Evolutionary conservation across 2,797 vertebrate species (phyloP).

Genomic region (Poeciliopsis presidionis): DNA sequence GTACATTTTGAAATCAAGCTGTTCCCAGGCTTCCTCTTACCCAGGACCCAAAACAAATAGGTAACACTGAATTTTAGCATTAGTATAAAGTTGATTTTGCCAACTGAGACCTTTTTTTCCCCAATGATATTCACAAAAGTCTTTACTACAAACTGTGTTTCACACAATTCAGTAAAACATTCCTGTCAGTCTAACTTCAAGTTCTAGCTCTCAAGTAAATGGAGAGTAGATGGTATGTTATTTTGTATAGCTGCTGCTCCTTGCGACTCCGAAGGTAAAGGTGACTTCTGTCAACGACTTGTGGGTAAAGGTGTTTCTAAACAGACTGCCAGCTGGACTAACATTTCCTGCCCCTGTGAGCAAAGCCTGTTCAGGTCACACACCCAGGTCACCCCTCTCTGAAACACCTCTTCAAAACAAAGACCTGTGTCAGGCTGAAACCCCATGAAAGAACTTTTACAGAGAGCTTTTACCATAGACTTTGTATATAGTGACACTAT

Average conservation of each 20-base stretch:
- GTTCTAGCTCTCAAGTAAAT: slow-evolving; percentile 8
- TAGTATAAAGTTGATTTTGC: neutral
- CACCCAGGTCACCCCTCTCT: slow-evolving; percentile 37
- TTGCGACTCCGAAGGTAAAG: slow-evolving; percentile 56
- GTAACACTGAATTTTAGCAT: neutral
- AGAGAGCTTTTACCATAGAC: slow-evolving; percentile 14
- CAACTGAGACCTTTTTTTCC: neutral
- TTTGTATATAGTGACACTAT: neutral
- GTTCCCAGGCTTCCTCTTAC: neutral
- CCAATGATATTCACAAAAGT: neutral
- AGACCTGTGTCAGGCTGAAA: slow-evolving; percentile 52
- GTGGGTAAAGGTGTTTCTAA: slow-evolving; percentile 63
- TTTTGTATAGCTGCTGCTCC: slow-evolving; percentile 24
- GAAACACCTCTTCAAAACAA: slow-evolving; percentile 42
- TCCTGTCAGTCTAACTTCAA: neutral
- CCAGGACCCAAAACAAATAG: neutral
- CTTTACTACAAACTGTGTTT: neutral
- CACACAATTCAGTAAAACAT: slow-evolving; percentile 4
- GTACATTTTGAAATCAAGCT: neutral
- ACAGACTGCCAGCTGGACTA: slow-evolving; percentile 64
- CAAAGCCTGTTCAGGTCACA: slow-evolving; percentile 67
- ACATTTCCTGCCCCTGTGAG: slow-evolving; percentile 65
- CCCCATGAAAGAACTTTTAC: slow-evolving; percentile 27
- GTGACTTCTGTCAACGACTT: slow-evolving; percentile 64
- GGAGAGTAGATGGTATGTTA: slow-evolving; percentile 27